Evolutionary conservation across 2,113 vertebrate species (phyloP).

Genomic region (Morone saxatilis): DNA sequence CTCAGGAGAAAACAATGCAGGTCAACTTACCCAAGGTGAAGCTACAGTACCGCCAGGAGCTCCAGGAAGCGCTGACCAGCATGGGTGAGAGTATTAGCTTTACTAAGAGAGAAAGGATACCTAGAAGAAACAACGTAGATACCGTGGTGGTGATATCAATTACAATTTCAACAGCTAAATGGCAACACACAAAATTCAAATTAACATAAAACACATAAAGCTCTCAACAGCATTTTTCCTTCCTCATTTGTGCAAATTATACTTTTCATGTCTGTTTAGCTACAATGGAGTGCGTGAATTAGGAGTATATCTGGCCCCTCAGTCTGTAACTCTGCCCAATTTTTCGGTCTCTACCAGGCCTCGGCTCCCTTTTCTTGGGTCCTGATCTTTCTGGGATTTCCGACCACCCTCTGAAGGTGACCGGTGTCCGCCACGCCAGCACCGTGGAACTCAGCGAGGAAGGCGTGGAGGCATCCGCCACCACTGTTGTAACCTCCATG

Average conservation of each 20-base stretch:
- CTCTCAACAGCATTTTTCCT: neutral
- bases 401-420: slow-evolving; percentile 83
- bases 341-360: slow-evolving; percentile 78
- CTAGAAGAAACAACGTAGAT: neutral
- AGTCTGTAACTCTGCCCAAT: neutral
- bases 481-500: slow-evolving; percentile 78
- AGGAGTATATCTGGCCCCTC: neutral
- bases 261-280: neutral
- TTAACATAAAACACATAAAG: neutral
- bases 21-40: slow-evolving; percentile 91
- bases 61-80: slow-evolving; percentile 84
- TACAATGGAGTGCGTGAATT: too few species aligned
- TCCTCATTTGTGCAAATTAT: neutral
- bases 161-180: neutral
- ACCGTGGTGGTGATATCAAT: neutral
- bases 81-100: slow-evolving; percentile 86
- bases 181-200: neutral
- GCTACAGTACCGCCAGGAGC: slow-evolving; percentile 88
- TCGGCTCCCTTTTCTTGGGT: slow-evolving; percentile 86
- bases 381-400: slow-evolving; percentile 89
- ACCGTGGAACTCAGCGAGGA: slow-evolving; percentile 89
- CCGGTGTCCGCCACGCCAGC: slow-evolving; percentile 88
- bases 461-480: slow-evolving; percentile 88
- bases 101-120: neutral
- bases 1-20: slow-evolving; percentile 84